phyloP scores from a whole-genome alignment of 1,140 invertebrate species.

The Uloborus diversus region DNA sequence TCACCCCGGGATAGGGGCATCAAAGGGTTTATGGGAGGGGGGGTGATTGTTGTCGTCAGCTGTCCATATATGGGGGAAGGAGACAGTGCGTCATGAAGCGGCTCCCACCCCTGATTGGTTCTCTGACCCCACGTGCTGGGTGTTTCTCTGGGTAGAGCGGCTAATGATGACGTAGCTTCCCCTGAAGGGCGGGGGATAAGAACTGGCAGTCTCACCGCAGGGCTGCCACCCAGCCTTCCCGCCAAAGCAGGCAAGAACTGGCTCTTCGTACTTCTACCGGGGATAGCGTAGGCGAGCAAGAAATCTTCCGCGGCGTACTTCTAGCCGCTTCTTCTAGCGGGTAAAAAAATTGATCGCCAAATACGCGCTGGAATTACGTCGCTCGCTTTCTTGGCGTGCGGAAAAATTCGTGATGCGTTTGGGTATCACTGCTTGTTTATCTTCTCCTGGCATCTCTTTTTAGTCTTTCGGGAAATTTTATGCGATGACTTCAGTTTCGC shows the following conservation, averaged over 20 bases:
- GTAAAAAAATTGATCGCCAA: slow-evolving; percentile 34
- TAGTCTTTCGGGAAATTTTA: no score
- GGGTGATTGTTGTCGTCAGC: slow-evolving; percentile 56
- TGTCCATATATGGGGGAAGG: slow-evolving; percentile 56
- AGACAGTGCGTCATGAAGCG: slow-evolving; percentile 56
- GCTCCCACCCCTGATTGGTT: slow-evolving; percentile 56
- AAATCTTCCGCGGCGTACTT: slow-evolving; percentile 30
- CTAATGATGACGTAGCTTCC: slow-evolving; percentile 58
- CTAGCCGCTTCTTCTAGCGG: slow-evolving; percentile 21
- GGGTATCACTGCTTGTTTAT: not conserved
- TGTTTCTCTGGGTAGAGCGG: slow-evolving; percentile 58
- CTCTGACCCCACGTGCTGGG: slow-evolving; percentile 58
- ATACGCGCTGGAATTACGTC: not conserved
- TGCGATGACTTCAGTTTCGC: no score
- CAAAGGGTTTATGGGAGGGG: slow-evolving; percentile 52
- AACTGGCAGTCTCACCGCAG: slow-evolving; percentile 48
- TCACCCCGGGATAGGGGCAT: slow-evolving; percentile 50
- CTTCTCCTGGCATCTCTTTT: not conserved
- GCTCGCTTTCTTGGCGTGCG: slow-evolving; percentile 17
- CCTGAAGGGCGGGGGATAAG: slow-evolving; percentile 53
- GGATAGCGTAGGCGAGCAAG: slow-evolving; percentile 34
- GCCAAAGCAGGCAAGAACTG: slow-evolving; percentile 36
- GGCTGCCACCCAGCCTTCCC: slow-evolving; percentile 34
- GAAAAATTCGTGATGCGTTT: slow-evolving; percentile 6
- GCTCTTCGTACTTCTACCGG: slow-evolving; percentile 30